Conservation (phyloP, 2,888 invertebrate species). For the Parnassius smintheus region DNA sequence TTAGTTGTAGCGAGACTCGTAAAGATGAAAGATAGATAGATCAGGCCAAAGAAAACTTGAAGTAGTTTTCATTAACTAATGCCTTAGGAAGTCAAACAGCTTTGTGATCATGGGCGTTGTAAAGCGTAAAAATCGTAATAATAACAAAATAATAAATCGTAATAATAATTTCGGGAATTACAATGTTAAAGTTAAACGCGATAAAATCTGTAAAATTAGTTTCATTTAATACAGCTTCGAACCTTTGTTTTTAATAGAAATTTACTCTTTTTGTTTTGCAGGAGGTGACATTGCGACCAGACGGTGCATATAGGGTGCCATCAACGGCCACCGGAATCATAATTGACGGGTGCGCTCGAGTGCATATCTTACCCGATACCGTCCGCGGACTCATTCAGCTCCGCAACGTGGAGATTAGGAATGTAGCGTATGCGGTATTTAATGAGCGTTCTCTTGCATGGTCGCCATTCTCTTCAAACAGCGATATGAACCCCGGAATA, state of each 20-base stretch:
- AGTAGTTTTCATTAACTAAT: too few relatives aligned
- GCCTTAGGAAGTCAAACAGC: too few relatives aligned
- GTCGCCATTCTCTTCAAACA: slow-evolving; percentile 80
- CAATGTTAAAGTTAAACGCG: too few relatives aligned
- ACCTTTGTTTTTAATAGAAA: not conserved
- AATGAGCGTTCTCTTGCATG: slow-evolving; percentile 83
- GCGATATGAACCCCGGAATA: slow-evolving; percentile 83
- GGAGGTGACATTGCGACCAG: slow-evolving; percentile 82
- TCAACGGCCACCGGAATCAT: slow-evolving; percentile 80
- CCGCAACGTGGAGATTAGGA: slow-evolving; percentile 82
- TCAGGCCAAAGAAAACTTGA: too few relatives aligned
- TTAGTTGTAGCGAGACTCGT: too few relatives aligned
- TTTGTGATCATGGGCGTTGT: too few relatives aligned
- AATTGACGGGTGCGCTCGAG: slow-evolving; percentile 84
- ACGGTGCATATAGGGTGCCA: slow-evolving; percentile 77
- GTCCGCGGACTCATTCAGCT: slow-evolving; percentile 83
- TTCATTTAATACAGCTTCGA: too few relatives aligned
- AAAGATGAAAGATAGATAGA: too few relatives aligned
- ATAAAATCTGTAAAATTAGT: too few relatives aligned
- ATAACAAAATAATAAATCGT: too few relatives aligned
- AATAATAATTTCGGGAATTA: too few relatives aligned
- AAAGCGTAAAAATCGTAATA: too few relatives aligned
- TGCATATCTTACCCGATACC: slow-evolving; percentile 81
- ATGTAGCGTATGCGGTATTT: slow-evolving; percentile 83
- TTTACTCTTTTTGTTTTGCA: slow-evolving; percentile 40